Evolutionary conservation across 2,888 invertebrate genomes (phyloP), one percentile per base, ranked within the genome.

Genomic region (Xestia rhomboidea): DNA sequence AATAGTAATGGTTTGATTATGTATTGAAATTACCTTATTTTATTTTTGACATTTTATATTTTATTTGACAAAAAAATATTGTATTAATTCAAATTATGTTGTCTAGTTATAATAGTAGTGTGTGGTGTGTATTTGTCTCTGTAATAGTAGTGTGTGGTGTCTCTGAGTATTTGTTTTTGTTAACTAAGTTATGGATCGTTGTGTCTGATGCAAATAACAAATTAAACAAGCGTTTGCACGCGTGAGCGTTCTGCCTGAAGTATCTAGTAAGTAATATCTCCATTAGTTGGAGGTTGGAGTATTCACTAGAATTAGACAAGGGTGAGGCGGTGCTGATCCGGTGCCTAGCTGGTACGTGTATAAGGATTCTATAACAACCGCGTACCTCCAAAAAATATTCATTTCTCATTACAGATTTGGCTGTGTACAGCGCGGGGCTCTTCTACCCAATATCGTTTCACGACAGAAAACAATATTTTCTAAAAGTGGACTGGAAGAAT

Each of bases 391-490:
- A 46, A 49, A 51, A 51, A 44, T 27, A 18, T 49, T 15, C 24
- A 10, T 27, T 66, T 46, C 11, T 41, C 24, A 18, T 84, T 84
- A 21, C 69, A 83, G 84, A 77, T 73, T 24, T 83, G 38, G 68
- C 15, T n/a, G 73, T 83, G 3, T 73, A 85, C 15, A 71, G 41
- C 8, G 78, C 76, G 10, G 73, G 75, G 6, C 51, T 76, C 1
- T 84, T 84, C 68, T 85, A 76, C 34, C 84, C 84, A 27, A 64
- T 84, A 79, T 13, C 64, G 1, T 85, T 85, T 38, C 38, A 84
- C 66, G 41, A 79, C 0, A 82, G 78, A 64, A n/a, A 63, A 27
- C 15, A 34, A 13, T 84, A 82, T 46, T 84, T 85, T 54, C 27
- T 24, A 6, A 5, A n/a, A 49, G 54, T 21, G 6, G 46, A 76